A percentile compares a stretch with the other conserved stretches of the same genome.
These are phyloP conservation scores for Leuciscus idus DNA, from an alignment of 2,113 vertebrate genomes.

Conservation along the genomic window DNA sequence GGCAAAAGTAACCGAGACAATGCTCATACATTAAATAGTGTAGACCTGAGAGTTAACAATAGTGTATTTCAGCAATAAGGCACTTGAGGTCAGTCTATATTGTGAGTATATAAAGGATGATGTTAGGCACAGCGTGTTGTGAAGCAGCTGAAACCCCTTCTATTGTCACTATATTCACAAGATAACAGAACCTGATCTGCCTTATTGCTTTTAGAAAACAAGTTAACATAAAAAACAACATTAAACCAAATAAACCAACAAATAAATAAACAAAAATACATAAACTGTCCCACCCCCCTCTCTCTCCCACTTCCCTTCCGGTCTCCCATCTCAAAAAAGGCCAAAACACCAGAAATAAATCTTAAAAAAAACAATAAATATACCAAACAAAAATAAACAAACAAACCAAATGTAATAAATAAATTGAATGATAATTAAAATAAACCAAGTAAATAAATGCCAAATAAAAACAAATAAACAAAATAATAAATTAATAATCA, in stretches of 20 bases:
- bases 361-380: background rate
- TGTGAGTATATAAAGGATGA: background rate
- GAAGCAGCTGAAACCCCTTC: background rate
- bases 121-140: background rate
- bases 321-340: too few species aligned
- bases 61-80: background rate
- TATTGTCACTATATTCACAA: background rate
- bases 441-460: background rate
- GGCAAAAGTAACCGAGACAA: constrained; percentile 32
- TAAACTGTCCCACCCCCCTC: too few species aligned
- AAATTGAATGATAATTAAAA: too few species aligned
- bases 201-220: background rate
- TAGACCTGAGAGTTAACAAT: background rate
- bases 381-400: too few species aligned
- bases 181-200: too few species aligned
- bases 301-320: too few species aligned
- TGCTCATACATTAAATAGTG: background rate
- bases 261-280: too few species aligned
- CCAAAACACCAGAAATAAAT: background rate
- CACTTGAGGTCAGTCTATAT: background rate
- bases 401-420: background rate
- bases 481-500: background rate
- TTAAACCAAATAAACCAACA: too few species aligned
- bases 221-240: too few species aligned
- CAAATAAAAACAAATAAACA: background rate